Conservation (phyloP, 2,888 invertebrate genomes). For the Criorhina ranunculi region DNA sequence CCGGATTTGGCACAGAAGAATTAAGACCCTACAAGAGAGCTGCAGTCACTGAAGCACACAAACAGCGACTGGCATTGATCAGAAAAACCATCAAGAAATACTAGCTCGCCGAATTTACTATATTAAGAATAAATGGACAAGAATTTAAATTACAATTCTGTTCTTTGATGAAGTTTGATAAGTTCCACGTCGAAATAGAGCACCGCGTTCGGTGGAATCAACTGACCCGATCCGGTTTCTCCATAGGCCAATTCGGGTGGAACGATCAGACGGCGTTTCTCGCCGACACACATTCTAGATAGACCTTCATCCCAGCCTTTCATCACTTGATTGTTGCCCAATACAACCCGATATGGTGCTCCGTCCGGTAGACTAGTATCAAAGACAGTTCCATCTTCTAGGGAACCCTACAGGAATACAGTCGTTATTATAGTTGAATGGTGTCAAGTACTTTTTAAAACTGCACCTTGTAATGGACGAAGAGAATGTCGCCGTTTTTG, state of each 20-base stretch:
- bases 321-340: slow-evolving; percentile 96
- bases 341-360: slow-evolving; percentile 94
- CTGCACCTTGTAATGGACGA: slow-evolving; percentile 92
- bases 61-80: slow-evolving; percentile 95
- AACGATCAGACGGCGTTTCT: slow-evolving; percentile 43
- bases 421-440: background rate
- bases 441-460: background rate
- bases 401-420: slow-evolving; percentile 21
- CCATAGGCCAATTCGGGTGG: slow-evolving; percentile 57
- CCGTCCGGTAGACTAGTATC: slow-evolving; percentile 92
- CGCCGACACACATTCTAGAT: slow-evolving; percentile 94
- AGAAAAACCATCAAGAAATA: slow-evolving; percentile 96
- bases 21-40: slow-evolving; percentile 96
- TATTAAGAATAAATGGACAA: background rate
- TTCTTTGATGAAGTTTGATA: slow-evolving; percentile 13
- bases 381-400: slow-evolving; percentile 43
- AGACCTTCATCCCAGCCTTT: slow-evolving; percentile 97
- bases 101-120: slow-evolving; percentile 81
- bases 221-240: slow-evolving; percentile 17
- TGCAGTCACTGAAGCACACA: slow-evolving; percentile 96
- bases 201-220: slow-evolving; percentile 45
- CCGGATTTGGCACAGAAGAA: slow-evolving; percentile 98
- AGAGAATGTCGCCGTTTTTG: slow-evolving; percentile 91
- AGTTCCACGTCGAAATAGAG: slow-evolving; percentile 56
- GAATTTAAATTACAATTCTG: slow-evolving; percentile 32